These are phyloP conservation scores for Oscheius sp. DNA, from an alignment of 2,888 invertebrate species.

Conservation along the genomic window DNA sequence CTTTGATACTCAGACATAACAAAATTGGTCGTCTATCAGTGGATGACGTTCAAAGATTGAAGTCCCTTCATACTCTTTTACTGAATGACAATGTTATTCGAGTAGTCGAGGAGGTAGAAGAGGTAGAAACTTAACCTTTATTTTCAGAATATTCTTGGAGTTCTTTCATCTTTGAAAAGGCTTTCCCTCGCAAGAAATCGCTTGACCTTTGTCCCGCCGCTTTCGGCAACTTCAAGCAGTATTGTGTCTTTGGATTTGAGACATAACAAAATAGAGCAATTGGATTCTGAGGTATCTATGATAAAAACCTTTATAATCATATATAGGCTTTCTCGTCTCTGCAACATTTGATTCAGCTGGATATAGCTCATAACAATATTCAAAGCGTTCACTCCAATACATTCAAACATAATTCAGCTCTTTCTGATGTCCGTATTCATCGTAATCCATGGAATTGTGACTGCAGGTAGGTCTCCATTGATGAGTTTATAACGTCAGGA, in stretches of 20 bases:
- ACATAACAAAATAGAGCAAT: conserved; percentile 38
- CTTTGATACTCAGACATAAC: conserved; percentile 29
- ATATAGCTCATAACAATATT: conserved; percentile 61
- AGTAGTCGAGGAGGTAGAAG: conserved; percentile 42
- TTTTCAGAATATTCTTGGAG: conserved; percentile 61
- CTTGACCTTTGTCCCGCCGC: conserved; percentile 35
- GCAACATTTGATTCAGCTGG: conserved; percentile 24
- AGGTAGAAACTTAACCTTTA: background rate
- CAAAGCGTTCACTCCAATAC: conserved; percentile 43
- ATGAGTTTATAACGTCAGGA: conserved; percentile 8
- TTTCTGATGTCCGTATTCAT: conserved; percentile 37
- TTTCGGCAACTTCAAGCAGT: conserved; percentile 25
- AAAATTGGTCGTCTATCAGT: conserved; percentile 1
- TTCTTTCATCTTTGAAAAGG: conserved; percentile 38
- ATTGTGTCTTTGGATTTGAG: conserved; percentile 47
- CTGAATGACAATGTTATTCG: conserved; percentile 39
- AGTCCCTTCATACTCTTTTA: conserved; percentile 37
- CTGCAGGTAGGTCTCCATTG: conserved; percentile 50
- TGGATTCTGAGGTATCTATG: conserved; percentile 42
- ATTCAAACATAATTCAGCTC: conserved; percentile 16
- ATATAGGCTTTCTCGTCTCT: conserved; percentile 18
- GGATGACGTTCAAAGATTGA: conserved; percentile 30
- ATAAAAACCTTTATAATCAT: conserved; percentile 16
- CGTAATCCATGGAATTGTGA: conserved; percentile 67
- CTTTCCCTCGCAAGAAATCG: conserved; percentile 43